Base-by-base conservation (phyloP, 2,888 invertebrate genomes). In the Lamellibrachia columna region DNA sequence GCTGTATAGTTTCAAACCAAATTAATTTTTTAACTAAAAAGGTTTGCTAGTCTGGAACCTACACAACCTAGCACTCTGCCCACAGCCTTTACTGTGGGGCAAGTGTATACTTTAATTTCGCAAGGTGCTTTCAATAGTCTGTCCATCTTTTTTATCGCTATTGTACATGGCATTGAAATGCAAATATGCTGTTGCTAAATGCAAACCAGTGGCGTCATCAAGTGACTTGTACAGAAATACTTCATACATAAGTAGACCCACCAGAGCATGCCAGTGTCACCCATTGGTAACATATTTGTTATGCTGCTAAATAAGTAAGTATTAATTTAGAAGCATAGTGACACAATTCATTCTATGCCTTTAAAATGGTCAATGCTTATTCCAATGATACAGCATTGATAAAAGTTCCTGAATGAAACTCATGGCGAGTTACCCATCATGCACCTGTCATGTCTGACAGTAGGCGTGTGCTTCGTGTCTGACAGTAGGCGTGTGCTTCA, bases 341-440 rank as follows among this genome's bases (percentile, higher is more conserved):
- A 22, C 75, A 75, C 75, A 75, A 75, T 75, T 75, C 75, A 75
- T 75, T 75, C 75, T 75, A n/a, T 75, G 75, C 75, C 75, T 11
- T 75, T 22, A 75, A 75, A 75, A 11, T 22, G n/a, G n/a, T 6
- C 22, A 75, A 75, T 15, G 22, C 15, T 75, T 75, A 75, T 22
- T 3, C 22, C n/a, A 75, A 22, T 75, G 22, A 6, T 75, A 75
- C 22, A 22, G 75, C 22, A 58, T 75, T 75, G 75, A 75, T 6
- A 75, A 75, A 15, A 22, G 4, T 75, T 6, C n/a, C 22, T n/a
- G 3, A 75, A 75, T n/a, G 3, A 75, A 75, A 22, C 75, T 75
- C 22, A 22, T 75, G 22, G n/a, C 4, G 22, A 9, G 15, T 58
- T 58, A 15, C 6, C 58, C 15, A 15, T 58, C 58, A 58, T 58